phyloP scores from a whole-genome alignment of 2,888 invertebrate genomes.

The Drosophila borborema region DNA sequence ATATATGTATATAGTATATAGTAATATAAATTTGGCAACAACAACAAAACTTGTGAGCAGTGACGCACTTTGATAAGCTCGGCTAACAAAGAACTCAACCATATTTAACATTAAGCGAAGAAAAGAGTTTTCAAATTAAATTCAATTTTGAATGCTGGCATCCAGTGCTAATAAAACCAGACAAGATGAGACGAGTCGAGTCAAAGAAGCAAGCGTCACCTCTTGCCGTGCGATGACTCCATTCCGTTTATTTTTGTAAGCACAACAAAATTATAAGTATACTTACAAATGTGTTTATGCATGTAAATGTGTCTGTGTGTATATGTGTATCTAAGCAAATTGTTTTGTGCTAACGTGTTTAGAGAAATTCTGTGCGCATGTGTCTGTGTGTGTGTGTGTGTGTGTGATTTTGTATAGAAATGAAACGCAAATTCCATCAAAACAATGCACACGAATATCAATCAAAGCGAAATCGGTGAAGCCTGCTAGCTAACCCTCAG shows the following conservation, averaged over 20 bases:
- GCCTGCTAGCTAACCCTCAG: conserved; percentile 12
- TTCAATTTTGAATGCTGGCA: conserved; percentile 16
- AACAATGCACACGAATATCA: conserved; percentile 63
- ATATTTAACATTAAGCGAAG: neutral
- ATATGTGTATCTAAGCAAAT: conserved; percentile 23
- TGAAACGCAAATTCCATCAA: conserved; percentile 57
- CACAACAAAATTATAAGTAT: conserved; percentile 6
- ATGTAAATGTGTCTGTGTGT: neutral
- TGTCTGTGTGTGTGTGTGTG: neutral
- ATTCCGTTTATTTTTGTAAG: conserved; percentile 38
- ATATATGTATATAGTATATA: neutral
- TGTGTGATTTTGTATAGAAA: conserved; percentile 12
- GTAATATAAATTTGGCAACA: conserved; percentile 1
- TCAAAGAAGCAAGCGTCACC: conserved; percentile 11
- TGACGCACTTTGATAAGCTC: conserved; percentile 8
- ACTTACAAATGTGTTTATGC: neutral
- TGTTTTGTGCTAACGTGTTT: conserved; percentile 41
- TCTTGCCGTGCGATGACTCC: conserved; percentile 48
- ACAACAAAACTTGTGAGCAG: neutral
- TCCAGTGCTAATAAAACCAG: conserved; percentile 1
- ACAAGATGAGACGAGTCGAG: conserved; percentile 7
- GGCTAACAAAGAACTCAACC: neutral
- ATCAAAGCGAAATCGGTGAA: conserved; percentile 57
- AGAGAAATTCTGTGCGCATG: conserved; percentile 41
- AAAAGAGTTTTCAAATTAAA: conserved; percentile 17